Evolutionary conservation across 2,797 vertebrate species (phyloP).

Genomic region (Manis crassicaudata): DNA sequence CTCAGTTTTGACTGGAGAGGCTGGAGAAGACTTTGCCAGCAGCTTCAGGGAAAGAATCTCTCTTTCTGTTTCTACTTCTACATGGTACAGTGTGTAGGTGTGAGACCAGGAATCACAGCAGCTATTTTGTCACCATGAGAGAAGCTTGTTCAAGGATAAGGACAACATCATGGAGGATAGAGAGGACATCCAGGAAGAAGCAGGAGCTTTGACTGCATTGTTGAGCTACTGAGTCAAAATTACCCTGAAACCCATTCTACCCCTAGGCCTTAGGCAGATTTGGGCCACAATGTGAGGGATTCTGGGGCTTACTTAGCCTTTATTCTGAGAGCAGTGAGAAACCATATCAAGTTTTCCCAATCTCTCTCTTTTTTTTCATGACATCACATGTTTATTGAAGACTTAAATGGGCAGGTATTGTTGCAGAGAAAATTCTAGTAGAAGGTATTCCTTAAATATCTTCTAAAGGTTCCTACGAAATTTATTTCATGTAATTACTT

Average conservation of each 20-base stretch:
- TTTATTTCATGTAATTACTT: constrained; percentile 12
- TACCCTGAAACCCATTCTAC: not conserved
- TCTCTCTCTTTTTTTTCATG: not conserved
- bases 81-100: not conserved
- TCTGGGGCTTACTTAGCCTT: not conserved
- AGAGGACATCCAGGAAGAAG: not conserved
- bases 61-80: not conserved
- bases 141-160: not conserved
- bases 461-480: not conserved
- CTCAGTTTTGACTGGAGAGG: constrained; percentile 10
- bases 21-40: not conserved
- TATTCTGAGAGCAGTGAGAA: not conserved
- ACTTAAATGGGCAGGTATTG: not conserved
- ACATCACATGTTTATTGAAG: not conserved
- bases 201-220: not conserved
- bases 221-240: not conserved
- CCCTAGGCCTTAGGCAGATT: not conserved
- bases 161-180: not conserved
- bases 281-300: not conserved
- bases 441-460: not conserved
- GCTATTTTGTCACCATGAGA: not conserved
- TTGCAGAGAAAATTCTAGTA: not conserved
- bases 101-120: not conserved
- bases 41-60: not conserved
- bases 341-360: not conserved